Evolutionary conservation across 1,140 invertebrate species (phyloP).

Genomic region (Bombus affinis): DNA sequence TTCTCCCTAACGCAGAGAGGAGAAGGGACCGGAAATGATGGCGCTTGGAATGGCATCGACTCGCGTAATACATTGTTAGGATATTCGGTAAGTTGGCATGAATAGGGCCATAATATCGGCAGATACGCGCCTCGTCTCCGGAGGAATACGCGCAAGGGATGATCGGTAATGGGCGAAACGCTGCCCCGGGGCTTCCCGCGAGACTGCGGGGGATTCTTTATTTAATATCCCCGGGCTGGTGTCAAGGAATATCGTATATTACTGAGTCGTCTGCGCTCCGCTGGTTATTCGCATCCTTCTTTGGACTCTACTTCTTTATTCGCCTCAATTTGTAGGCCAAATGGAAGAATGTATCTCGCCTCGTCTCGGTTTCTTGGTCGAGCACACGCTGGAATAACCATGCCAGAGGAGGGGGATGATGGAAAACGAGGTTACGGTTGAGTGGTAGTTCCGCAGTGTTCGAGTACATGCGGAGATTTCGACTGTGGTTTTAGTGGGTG

Average conservation of each 20-base stretch:
- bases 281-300: slow-evolving; percentile 57
- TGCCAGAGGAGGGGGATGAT: background rate
- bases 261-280: slow-evolving; percentile 55
- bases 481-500: background rate
- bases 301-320: slow-evolving; percentile 33
- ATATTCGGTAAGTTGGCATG: slow-evolving; percentile 72
- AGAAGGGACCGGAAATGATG: slow-evolving; percentile 13
- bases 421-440: slow-evolving; percentile 22
- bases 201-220: slow-evolving; percentile 72
- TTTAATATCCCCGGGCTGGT: slow-evolving; percentile 77
- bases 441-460: background rate
- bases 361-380: background rate
- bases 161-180: slow-evolving; percentile 69
- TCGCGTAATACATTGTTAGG: slow-evolving; percentile 59
- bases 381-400: background rate
- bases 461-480: slow-evolving; percentile 8
- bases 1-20: background rate
- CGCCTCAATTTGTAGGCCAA: slow-evolving; percentile 34
- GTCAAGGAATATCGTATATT: slow-evolving; percentile 73
- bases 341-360: slow-evolving; percentile 35
- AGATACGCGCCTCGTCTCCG: slow-evolving; percentile 56
- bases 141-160: slow-evolving; percentile 63
- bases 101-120: slow-evolving; percentile 71
- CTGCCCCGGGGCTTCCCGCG: slow-evolving; percentile 64
- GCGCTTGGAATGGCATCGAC: slow-evolving; percentile 34